Evolutionary conservation across 2,888 invertebrate genomes (phyloP), one percentile per base, ranked within the genome.

Genomic region (Pollenia griseotomentosa): DNA sequence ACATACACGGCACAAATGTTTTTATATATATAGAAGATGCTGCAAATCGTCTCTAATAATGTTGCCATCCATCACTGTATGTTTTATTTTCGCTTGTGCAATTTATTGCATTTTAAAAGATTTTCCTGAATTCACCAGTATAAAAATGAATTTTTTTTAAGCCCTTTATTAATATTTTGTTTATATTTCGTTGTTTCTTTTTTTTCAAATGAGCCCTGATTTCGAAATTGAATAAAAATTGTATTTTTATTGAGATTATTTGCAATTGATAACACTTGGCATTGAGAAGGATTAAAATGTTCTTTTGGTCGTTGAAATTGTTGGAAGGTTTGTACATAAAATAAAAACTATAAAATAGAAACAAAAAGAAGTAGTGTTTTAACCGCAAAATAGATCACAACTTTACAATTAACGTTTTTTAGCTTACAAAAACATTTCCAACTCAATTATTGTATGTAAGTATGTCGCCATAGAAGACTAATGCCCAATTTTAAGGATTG

Each of bases 241-340:
- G 19, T n/a, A 46, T 46, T 61, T 74, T 61, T 33, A 61, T 74
- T 48, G 11, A 11, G 23, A 73, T 48, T 59, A 73, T 59, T 48
- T 61, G 19, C 48, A 48, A 74, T 59, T 74, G 73, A 74, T 61
- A 74, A 23, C 44, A 59, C 19, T 73, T 46, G 51, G 46, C 42
- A 23, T 33, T 48, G 23, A 48, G 6, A 7, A 40, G 48, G n/a
- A 33, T 48, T 48, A 48, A 33, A 4, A 2, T 9, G 5, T 23
- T 59, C 16, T 61, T 10, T 48, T 66, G 23, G 48, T 4, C 10
- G 33, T 73, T 23, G 44, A 42, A 16, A 42, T n/a, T 48, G 11
- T 11, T 23, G 40, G 14, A 53, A 68, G 40, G 11, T 33, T 53
- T n/a, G 0, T 14, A 53, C 9, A 2, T 23, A 23, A 55, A 55